A percentile compares a stretch with the other conserved stretches of the same genome.
Conservation (phyloP, 2,888 invertebrate species). For the Hypselothyrea guttata region DNA sequence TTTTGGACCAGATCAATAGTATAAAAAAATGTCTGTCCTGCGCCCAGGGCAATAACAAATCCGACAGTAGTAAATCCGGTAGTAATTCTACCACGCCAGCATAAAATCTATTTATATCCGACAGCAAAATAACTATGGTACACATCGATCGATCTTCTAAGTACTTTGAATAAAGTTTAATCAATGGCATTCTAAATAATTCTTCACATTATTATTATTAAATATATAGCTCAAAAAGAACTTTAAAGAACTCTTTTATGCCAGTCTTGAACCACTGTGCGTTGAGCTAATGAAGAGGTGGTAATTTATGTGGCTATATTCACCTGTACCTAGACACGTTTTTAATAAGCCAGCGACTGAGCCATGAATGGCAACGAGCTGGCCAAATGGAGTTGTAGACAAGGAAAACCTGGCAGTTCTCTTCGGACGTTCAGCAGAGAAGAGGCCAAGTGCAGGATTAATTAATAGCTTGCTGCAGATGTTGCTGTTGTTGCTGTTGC, state of each 20-base stretch:
- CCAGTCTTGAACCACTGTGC: slow-evolving; percentile 39
- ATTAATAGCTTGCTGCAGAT: slow-evolving; percentile 56
- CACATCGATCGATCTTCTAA: not conserved
- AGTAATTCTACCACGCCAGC: no score
- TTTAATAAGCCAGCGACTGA: slow-evolving; percentile 63
- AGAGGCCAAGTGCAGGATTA: slow-evolving; percentile 69
- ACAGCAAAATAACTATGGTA: no score
- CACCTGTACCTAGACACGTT: slow-evolving; percentile 70
- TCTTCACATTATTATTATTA: no score
- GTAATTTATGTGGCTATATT: slow-evolving; percentile 76
- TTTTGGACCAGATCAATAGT: no score
- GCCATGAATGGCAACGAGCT: slow-evolving; percentile 57
- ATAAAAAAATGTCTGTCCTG: no score
- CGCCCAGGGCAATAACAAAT: no score
- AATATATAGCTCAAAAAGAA: no score
- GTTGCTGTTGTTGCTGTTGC: slow-evolving; percentile 3
- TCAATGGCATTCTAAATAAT: no score
- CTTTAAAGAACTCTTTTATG: no score
- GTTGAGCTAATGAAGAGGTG: slow-evolving; percentile 73
- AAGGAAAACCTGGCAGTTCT: slow-evolving; percentile 30
- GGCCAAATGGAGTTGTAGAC: slow-evolving; percentile 55
- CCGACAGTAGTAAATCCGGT: no score
- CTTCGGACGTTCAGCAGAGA: slow-evolving; percentile 28
- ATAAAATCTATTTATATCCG: no score
- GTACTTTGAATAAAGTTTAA: not conserved